Base-by-base conservation (phyloP, 2,113 vertebrate genomes). In the Aphyosemion australe region DNA sequence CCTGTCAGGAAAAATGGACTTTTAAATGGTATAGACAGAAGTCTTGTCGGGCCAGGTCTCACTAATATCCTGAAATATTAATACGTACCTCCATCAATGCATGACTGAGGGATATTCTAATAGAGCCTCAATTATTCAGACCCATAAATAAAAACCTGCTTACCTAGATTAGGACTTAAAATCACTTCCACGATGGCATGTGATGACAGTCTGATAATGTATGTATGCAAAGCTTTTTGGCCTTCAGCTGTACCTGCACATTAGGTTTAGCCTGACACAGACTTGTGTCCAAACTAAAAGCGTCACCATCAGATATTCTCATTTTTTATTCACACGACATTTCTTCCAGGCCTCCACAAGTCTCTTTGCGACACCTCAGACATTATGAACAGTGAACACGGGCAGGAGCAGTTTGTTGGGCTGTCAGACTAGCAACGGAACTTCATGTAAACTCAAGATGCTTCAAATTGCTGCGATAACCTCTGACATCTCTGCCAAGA, bases 1-100 rank as follows among this genome's bases (percentile, higher is more conserved):
- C 80, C 84, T 65, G 74, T 86, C 88, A 88, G 77, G 55, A 90
- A 91, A 92, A 88, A 92, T 89, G 79, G 84, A 92, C 86, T 90
- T 89, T 78, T 87, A 85, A 92, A 87, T 90, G 80, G 83, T 89
- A 84, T 74, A 45, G 77, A 72, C 83, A 83, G 79, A 87, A 76
- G 84, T 86, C 89, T 91, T 85, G 87, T 90, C 89, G 88, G 88
- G 83, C 80, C 87, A 85, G 88, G 86, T 91, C 87, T 89, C 69
- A 78, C 88, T 90, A 89, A 90, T 88, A 88, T 77, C 79, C 65
- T 93, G 12, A 93, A 93, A 92, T 93, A 93, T 93, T 93, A 69
- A 93, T 92, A 91, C 63, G 54, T 58, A 61, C 72, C 72, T 91
- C 91, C 92, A 93, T 91, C 88, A 87, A 78, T 88, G 86, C 73